These are phyloP conservation scores for Drosophila obscura DNA, from an alignment of 1,140 invertebrate species.

Conservation along the genomic window DNA sequence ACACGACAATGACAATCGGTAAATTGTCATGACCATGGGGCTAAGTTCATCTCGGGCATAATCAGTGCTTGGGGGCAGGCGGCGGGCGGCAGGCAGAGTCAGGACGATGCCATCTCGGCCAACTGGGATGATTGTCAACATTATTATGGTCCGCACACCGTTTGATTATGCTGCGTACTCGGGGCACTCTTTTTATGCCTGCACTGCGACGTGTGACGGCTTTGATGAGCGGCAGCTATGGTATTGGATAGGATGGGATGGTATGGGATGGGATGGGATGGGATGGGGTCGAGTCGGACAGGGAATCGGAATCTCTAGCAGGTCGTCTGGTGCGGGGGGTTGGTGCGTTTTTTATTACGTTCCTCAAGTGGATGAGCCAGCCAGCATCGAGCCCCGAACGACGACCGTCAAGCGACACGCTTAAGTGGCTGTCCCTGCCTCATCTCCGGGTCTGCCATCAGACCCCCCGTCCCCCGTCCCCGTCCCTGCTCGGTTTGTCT, in stretches of 20 bases:
- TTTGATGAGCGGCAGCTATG: constrained; percentile 55
- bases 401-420: constrained; percentile 53
- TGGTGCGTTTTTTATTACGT: constrained; percentile 67
- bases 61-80: constrained; percentile 71
- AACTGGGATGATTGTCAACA: constrained; percentile 70
- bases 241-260: constrained; percentile 8
- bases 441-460: neutral
- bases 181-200: constrained; percentile 73
- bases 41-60: constrained; percentile 62
- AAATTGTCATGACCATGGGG: constrained; percentile 52
- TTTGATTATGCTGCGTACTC: constrained; percentile 76
- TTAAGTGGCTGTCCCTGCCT: constrained; percentile 63
- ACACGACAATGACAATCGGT: constrained; percentile 76
- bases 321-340: constrained; percentile 25
- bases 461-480: neutral
- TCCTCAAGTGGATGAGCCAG: constrained; percentile 68
- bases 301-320: constrained; percentile 22
- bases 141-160: constrained; percentile 64
- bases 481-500: constrained; percentile 60
- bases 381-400: neutral
- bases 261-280: neutral
- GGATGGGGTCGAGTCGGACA: constrained; percentile 23
- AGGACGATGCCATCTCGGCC: constrained; percentile 39
- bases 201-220: constrained; percentile 77
- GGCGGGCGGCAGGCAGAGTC: constrained; percentile 36